Evolutionary conservation across 1,140 invertebrate genomes (phyloP), one percentile per base, ranked within the genome.

Genomic region (Protaetia brevitarsis): DNA sequence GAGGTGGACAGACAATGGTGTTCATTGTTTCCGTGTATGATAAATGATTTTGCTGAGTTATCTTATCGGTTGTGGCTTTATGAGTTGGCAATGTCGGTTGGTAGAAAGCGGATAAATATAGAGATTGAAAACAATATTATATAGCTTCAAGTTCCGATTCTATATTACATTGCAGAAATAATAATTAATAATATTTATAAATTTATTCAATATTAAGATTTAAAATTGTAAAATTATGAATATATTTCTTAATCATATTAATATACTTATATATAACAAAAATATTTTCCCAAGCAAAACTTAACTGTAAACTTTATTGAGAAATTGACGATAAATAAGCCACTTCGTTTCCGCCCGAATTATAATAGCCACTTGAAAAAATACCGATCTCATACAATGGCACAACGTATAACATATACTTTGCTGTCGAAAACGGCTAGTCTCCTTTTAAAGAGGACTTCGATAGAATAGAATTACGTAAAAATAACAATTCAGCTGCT

Each of bases 1-100:
- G 41, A 45, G 23, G 41, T 45, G 41, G 41, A 45, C 41, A 45
- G n/a, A n/a, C 41, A 45, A 45, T 45, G 41, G 41, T 19, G 41
- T 45, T 45, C 41, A 45, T 45, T 45, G 41, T 45, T 45, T 45
- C 41, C 16, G 10, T 5, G 6, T 10, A 19, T 45, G 41, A 45
- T 45, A 45, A 45, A 45, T 45, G 41, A 21, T 45, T 0, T 45
- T 45, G 3, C n/a, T n/a, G n/a, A 10, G 41, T 13, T 45, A 45
- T 45, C 41, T 45, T 45, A 45, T 45, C 41, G 41, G n/a, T n/a
- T n/a, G n/a, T n/a, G n/a, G n/a, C n/a, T n/a, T n/a, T n/a, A n/a
- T n/a, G n/a, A n/a, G n/a, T n/a, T n/a, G n/a, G n/a, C n/a, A n/a
- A n/a, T n/a, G n/a, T n/a, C n/a, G n/a, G n/a, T n/a, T n/a, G n/a